These are phyloP conservation scores for Chlorops oryzae DNA, from an alignment of 1,140 invertebrate genomes.

Conservation along the genomic window DNA sequence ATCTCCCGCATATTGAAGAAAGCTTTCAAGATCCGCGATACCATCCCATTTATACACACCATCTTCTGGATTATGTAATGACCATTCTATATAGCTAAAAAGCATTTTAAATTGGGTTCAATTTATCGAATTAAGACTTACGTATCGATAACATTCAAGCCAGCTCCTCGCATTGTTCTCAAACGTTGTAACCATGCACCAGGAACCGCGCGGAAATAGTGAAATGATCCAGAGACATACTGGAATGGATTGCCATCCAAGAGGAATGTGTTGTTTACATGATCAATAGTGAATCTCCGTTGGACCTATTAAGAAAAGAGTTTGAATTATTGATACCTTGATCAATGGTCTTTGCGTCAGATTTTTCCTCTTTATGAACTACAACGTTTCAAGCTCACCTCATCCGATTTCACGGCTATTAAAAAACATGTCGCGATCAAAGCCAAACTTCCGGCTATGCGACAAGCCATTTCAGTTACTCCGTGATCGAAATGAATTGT, in stretches of 20 bases:
- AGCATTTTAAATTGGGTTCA: not conserved
- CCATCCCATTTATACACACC: constrained; percentile 65
- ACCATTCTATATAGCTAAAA: constrained; percentile 81
- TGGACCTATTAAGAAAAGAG: not conserved
- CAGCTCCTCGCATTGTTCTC: constrained; percentile 68
- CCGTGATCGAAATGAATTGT: no score
- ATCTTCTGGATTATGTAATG: constrained; percentile 71
- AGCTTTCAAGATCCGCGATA: constrained; percentile 67
- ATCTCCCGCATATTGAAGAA: constrained; percentile 68
- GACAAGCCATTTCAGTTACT: no score
- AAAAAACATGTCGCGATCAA: no score
- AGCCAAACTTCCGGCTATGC: no score
- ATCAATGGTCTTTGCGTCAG: no score
- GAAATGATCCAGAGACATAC: constrained; percentile 81
- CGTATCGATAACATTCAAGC: constrained; percentile 83
- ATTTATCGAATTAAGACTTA: constrained; percentile 54
- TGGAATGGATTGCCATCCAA: constrained; percentile 72
- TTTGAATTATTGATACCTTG: no score
- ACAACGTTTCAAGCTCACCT: no score
- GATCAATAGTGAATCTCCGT: constrained; percentile 54
- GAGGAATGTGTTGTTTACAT: constrained; percentile 63
- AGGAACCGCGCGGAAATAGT: constrained; percentile 78
- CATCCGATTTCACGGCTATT: no score
- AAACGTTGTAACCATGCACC: constrained; percentile 76
- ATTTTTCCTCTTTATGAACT: no score